These are phyloP conservation scores for Crypturellus tataupa DNA, from an alignment of 2,797 vertebrate genomes.

Conservation along the genomic window DNA sequence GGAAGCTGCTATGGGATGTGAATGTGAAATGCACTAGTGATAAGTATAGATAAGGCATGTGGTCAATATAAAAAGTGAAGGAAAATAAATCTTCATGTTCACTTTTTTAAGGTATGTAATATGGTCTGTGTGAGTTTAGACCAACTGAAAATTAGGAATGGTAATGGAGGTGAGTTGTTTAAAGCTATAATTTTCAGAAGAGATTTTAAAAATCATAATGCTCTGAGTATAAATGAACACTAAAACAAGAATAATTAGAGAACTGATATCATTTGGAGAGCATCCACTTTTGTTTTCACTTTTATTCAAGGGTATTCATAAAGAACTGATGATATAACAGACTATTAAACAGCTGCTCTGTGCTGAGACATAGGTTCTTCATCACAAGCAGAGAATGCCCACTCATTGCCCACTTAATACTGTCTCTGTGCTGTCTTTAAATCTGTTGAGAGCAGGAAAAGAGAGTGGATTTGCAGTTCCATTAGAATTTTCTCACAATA, in stretches of 20 bases:
- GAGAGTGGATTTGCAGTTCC: background rate
- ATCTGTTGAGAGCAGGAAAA: background rate
- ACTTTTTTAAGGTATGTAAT: background rate
- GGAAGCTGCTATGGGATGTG: slow-evolving; percentile 54
- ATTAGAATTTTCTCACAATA: background rate
- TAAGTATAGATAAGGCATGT: background rate
- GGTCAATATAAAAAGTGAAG: slow-evolving; percentile 28
- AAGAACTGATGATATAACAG: background rate
- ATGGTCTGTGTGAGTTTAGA: background rate
- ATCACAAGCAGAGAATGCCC: fast-evolving
- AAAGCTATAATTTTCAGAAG: background rate
- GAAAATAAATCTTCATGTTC: slow-evolving; percentile 54
- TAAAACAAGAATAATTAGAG: background rate
- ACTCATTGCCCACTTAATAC: background rate
- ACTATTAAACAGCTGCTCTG: background rate
- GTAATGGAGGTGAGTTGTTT: background rate
- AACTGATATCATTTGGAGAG: background rate
- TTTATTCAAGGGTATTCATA: background rate
- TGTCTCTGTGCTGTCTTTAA: background rate
- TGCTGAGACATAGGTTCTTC: background rate
- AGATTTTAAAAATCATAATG: background rate
- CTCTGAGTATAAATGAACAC: background rate
- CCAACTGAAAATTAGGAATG: background rate
- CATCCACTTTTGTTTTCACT: background rate
- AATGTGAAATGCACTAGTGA: slow-evolving; percentile 52